These are phyloP conservation scores for Coryphaenoides rupestris DNA, from an alignment of 2,113 vertebrate species.

Conservation along the genomic window DNA sequence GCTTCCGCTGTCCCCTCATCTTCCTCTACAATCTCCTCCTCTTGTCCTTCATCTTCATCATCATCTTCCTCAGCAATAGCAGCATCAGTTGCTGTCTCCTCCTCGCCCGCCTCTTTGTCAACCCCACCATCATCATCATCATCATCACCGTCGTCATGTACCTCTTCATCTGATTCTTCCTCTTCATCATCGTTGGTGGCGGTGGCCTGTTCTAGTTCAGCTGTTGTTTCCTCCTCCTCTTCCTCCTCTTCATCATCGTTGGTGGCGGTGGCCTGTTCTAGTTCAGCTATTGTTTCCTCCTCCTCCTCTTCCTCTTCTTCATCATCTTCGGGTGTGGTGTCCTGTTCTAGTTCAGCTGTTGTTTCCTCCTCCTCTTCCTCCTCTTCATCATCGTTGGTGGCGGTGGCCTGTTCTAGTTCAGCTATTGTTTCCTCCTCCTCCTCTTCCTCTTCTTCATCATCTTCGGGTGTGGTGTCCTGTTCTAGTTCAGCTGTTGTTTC, in stretches of 20 bases:
- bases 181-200: too few relatives aligned
- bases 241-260: neutral
- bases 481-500: neutral
- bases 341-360: neutral
- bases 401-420: conserved; percentile 1
- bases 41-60: conserved; percentile 5
- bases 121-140: conserved; percentile 7
- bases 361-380: neutral
- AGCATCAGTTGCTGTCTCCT: neutral
- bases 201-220: neutral
- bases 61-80: neutral
- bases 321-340: neutral
- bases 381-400: neutral
- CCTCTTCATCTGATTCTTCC: neutral
- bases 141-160: conserved; percentile 6
- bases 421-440: neutral
- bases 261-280: too few relatives aligned
- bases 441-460: conserved; percentile 1
- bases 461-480: neutral
- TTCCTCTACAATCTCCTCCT: neutral
- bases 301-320: neutral
- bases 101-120: conserved; percentile 1
- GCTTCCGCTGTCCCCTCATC: conserved; percentile 9
- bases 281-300: neutral
- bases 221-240: neutral